Evolutionary conservation across 1,140 invertebrate species (phyloP).

Genomic region (Watersipora subatra): DNA sequence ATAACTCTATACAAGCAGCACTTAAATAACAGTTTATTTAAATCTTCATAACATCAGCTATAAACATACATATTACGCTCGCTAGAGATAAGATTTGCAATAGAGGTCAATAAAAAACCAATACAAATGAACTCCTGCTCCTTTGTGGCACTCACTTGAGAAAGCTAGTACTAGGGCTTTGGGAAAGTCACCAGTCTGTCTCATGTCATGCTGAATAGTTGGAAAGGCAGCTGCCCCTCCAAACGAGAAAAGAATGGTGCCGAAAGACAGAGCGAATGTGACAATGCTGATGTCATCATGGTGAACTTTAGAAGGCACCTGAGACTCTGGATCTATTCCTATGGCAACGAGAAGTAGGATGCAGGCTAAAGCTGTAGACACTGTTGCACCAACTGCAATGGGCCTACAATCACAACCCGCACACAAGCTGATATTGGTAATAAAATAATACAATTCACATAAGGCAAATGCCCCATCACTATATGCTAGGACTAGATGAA

Average conservation of each 20-base stretch:
- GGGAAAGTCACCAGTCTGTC: slow-evolving; percentile 33
- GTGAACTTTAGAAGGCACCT: slow-evolving; percentile 8
- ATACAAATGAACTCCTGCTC: too few species aligned
- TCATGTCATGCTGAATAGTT: slow-evolving; percentile 44
- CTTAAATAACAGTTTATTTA: too few species aligned
- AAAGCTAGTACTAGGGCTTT: slow-evolving; percentile 35
- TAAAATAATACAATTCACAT: too few species aligned
- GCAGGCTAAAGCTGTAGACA: slow-evolving; percentile 25
- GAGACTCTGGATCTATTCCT: slow-evolving; percentile 8
- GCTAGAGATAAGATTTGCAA: too few species aligned
- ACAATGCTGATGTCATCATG: slow-evolving; percentile 15
- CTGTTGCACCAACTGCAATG: slow-evolving; percentile 27
- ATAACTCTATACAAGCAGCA: too few species aligned
- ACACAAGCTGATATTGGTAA: too few species aligned
- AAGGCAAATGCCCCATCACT: too few species aligned
- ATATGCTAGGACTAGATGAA: too few species aligned
- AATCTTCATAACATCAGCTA: too few species aligned
- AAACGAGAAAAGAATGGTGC: slow-evolving; percentile 41
- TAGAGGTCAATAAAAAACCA: too few species aligned
- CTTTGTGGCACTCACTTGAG: too few species aligned
- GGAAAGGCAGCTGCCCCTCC: slow-evolving; percentile 41
- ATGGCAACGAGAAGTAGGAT: slow-evolving; percentile 20
- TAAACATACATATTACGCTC: too few species aligned
- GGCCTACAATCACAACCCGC: slow-evolving; percentile 20
- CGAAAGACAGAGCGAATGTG: slow-evolving; percentile 37